Base-by-base conservation (phyloP, 2,113 vertebrate species). In the Nycticryphes semicollaris region DNA sequence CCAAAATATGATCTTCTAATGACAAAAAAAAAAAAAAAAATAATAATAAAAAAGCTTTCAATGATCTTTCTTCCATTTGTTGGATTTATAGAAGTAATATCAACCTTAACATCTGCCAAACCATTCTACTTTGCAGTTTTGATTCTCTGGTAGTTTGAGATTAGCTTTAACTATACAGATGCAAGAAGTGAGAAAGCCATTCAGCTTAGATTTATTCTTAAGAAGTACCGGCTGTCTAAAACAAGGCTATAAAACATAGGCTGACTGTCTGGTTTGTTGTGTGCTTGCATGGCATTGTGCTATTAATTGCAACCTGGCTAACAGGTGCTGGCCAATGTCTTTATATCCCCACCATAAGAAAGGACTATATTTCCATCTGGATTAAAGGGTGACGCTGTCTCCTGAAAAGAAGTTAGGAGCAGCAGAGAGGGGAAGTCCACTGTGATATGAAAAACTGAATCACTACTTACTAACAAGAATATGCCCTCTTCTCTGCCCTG, bases 231-330 rank as follows among this genome's bases (percentile, higher is more conserved):
- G 84, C 95, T 96, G 95, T 95, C 95, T 97, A 91, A 96, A 97
- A 91, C 66, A 87, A 94, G 82, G 95, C 87, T 94, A 90, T 97
- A 97, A 98, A 97, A 93, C 27, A 48, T 74, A 95, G 86, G 84
- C 69, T 97, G 91, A 80, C 63, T 90, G 94, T 95, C 97, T 97
- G 96, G 94, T 68, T 92, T 90, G 94, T 73, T 95, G 95, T 80
- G 83, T 35, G 90, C 74, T 81, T 94, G 88, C 76, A 43, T 48
- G 89, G 89, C 91, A 96, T 91, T 87, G 88, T 72, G 89, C 94
- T 95, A 95, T 95, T 96, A 97, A 96, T 85, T 96, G 93, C 93
- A 97, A 97, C 96, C 96, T 96, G 96, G 87, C 91, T 93, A 97
- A 94, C 97, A 98, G 96, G 96, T 97, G 96, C 92, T 95, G 94